Percentiles rank a stretch among this genome's conserved stretches.
These are phyloP conservation scores for Drosophila longiperda DNA, from an alignment of 2,888 invertebrate species.

Conservation along the genomic window DNA sequence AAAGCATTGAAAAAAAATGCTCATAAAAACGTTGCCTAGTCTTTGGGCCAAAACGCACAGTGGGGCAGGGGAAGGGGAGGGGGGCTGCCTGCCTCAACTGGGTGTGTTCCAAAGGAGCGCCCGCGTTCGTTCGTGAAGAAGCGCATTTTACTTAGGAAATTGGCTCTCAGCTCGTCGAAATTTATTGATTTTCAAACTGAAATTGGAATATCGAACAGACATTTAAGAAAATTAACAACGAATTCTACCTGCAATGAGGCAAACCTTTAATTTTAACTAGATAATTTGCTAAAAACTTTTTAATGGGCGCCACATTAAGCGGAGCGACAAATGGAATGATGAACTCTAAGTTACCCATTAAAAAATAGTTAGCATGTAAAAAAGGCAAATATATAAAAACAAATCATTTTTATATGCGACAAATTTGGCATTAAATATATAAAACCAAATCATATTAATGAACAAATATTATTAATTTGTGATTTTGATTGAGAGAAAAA, in stretches of 20 bases:
- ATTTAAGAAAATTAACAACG: slow-evolving; percentile 12
- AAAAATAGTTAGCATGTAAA: neutral
- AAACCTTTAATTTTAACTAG: slow-evolving; percentile 53
- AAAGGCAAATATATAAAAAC: neutral
- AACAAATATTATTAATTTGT: too few relatives aligned
- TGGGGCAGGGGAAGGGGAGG: neutral
- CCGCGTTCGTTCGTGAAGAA: slow-evolving; percentile 68
- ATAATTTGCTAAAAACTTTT: slow-evolving; percentile 33
- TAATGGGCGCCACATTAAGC: slow-evolving; percentile 15
- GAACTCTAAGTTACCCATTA: slow-evolving; percentile 11
- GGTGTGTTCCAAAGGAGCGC: slow-evolving; percentile 68
- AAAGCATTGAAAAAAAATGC: slow-evolving; percentile 21
- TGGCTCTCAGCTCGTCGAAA: slow-evolving; percentile 52
- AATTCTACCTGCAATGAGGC: slow-evolving; percentile 55
- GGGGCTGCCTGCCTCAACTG: slow-evolving; percentile 20
- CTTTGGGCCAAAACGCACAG: slow-evolving; percentile 5
- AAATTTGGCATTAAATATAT: neutral
- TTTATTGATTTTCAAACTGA: slow-evolving; percentile 69
- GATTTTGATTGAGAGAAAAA: too few relatives aligned
- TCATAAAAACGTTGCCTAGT: slow-evolving; percentile 44
- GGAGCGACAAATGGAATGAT: neutral
- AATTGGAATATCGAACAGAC: slow-evolving; percentile 49
- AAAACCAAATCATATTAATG: too few relatives aligned
- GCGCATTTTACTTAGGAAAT: slow-evolving; percentile 67
- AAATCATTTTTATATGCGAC: neutral